phyloP scores from a whole-genome alignment of 1,140 invertebrate species.

The Chionoecetes opilio region DNA sequence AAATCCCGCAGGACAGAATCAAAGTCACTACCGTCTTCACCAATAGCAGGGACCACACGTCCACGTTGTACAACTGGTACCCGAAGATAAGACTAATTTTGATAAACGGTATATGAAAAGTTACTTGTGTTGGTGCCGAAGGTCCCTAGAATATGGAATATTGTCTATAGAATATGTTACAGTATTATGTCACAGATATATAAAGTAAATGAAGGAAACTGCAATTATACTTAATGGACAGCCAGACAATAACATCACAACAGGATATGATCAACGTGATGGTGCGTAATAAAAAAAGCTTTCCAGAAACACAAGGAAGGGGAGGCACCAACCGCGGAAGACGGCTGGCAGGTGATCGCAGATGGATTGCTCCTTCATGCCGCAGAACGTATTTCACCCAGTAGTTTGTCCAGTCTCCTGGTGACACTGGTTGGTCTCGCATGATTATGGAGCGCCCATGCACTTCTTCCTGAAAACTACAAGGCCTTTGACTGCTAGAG shows the following conservation, averaged over 20 bases:
- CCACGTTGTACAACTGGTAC: too few species aligned
- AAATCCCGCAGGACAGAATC: too few species aligned
- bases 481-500: neutral
- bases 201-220: neutral
- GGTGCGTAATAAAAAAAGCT: too few species aligned
- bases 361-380: conserved; percentile 84
- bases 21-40: too few species aligned
- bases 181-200: neutral
- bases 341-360: conserved; percentile 82
- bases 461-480: neutral
- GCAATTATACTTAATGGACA: neutral
- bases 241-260: too few species aligned
- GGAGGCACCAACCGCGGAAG: conserved; percentile 31
- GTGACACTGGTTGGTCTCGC: conserved; percentile 45
- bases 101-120: neutral
- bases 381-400: conserved; percentile 86
- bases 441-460: neutral
- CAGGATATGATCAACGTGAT: too few species aligned
- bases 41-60: too few species aligned
- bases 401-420: conserved; percentile 65
- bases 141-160: neutral
- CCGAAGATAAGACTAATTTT: neutral
- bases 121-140: neutral
- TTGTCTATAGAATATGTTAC: neutral
- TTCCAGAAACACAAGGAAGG: too few species aligned